These are phyloP conservation scores for Rhopalosiphum nymphaeae DNA, from an alignment of 2,888 invertebrate species.

Conservation along the genomic window DNA sequence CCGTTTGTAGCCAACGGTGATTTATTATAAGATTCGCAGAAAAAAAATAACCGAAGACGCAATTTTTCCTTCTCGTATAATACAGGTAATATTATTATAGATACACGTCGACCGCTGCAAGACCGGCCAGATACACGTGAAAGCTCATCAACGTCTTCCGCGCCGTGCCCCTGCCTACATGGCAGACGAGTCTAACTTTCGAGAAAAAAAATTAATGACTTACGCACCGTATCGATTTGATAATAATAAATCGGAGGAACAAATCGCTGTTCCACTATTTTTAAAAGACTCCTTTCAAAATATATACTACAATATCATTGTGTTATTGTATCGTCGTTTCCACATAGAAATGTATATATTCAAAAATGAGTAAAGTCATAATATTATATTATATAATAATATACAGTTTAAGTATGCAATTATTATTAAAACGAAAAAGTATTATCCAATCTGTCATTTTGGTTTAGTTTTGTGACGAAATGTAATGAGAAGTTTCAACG, in stretches of 20 bases:
- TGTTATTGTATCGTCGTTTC: background rate
- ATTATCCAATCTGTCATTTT: background rate
- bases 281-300: background rate
- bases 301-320: background rate
- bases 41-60: background rate
- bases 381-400: background rate
- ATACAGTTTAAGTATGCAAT: background rate
- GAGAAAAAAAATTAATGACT: background rate
- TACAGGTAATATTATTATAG: background rate
- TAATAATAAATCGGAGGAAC: background rate
- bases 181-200: background rate
- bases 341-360: background rate
- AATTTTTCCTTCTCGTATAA: background rate
- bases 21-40: constrained; percentile 33
- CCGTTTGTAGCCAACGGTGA: background rate
- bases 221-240: background rate
- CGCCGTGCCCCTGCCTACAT: background rate
- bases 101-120: too few species aligned
- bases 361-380: background rate
- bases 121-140: background rate
- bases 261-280: background rate
- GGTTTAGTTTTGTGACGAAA: background rate
- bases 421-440: background rate
- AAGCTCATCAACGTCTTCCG: background rate
- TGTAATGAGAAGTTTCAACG: background rate